Conservation (phyloP, 2,113 vertebrate genomes). For the Pituophis catenifer region DNA sequence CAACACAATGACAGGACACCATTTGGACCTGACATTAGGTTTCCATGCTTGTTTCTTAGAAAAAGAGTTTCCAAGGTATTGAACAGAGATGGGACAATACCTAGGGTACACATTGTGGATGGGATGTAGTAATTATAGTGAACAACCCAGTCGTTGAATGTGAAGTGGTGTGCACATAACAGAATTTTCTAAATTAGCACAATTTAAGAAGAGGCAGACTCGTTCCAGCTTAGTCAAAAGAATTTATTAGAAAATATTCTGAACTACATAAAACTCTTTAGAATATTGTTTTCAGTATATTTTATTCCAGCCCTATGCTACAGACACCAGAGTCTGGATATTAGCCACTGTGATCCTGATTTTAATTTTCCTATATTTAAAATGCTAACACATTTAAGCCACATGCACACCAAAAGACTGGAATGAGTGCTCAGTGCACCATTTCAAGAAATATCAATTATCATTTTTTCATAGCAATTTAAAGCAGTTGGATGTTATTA, state of each 20-base stretch:
- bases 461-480: constrained; percentile 8
- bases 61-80: neutral
- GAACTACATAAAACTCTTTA: constrained; percentile 63
- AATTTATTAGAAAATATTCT: constrained; percentile 76
- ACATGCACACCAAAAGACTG: constrained; percentile 38
- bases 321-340: constrained; percentile 27
- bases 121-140: neutral
- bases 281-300: constrained; percentile 62
- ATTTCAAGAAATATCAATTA: constrained; percentile 10
- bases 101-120: neutral
- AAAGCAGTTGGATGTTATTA: constrained; percentile 1
- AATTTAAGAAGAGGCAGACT: constrained; percentile 49
- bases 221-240: constrained; percentile 63
- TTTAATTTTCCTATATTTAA: constrained; percentile 10
- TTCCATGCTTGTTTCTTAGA: neutral
- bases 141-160: neutral
- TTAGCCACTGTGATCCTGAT: constrained; percentile 40
- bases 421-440: constrained; percentile 30
- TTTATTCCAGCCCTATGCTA: constrained; percentile 58
- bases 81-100: neutral
- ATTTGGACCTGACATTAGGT: neutral
- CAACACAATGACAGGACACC: too few species aligned
- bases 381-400: constrained; percentile 41
- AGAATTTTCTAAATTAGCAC: neutral
- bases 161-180: neutral